Evolutionary conservation across 2,797 vertebrate species (phyloP).

Genomic region (Odontamblyopus rebecca): DNA sequence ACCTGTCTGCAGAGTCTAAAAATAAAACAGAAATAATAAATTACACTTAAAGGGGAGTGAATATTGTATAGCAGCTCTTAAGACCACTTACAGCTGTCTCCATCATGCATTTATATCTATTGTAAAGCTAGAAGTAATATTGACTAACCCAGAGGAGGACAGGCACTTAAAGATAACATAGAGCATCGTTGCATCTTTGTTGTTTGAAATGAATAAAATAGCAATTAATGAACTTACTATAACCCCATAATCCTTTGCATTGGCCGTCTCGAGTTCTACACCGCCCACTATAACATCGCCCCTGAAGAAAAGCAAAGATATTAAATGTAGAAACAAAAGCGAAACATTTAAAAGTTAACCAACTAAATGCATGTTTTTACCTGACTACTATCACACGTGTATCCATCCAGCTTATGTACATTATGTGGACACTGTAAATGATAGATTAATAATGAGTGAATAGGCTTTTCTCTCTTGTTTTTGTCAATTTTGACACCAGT

Average conservation of each 20-base stretch:
- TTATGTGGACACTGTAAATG: constrained; percentile 90
- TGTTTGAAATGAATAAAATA: neutral
- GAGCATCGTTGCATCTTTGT: too few species aligned
- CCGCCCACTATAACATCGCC: constrained; percentile 88
- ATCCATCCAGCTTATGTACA: constrained; percentile 96
- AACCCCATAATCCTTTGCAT: constrained; percentile 88
- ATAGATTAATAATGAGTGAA: neutral
- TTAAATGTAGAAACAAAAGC: neutral
- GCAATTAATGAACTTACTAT: constrained; percentile 72
- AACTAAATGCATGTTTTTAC: constrained; percentile 60
- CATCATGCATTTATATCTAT: too few species aligned
- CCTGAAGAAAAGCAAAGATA: constrained; percentile 66
- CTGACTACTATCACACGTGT: constrained; percentile 89
- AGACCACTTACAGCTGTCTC: too few species aligned
- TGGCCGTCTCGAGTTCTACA: constrained; percentile 91
- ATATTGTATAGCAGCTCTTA: too few species aligned
- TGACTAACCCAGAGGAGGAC: too few species aligned
- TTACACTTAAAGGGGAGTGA: neutral
- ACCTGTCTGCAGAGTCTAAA: constrained; percentile 87
- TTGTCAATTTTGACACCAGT: neutral
- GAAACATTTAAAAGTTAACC: neutral
- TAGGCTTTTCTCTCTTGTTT: neutral
- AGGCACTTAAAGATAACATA: too few species aligned
- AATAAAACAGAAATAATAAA: neutral
- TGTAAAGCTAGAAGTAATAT: too few species aligned